A percentile compares a stretch with the other conserved stretches of the same genome.
Conservation (phyloP, 2,113 vertebrate genomes). For the Alaudala cheleensis region DNA sequence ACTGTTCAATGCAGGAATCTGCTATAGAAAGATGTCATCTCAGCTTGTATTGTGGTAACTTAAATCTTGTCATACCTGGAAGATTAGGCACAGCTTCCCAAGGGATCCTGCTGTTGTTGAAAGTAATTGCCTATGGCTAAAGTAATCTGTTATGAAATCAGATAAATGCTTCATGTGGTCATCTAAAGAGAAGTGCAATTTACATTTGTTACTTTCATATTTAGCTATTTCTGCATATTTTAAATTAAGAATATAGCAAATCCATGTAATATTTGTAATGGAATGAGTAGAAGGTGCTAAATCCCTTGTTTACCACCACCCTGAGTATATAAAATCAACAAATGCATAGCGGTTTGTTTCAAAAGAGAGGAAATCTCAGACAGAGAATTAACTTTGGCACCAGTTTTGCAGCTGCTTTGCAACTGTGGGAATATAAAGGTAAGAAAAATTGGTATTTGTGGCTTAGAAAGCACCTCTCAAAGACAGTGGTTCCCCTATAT, state of each 20-base stretch:
- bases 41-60: background rate
- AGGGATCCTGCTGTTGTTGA: background rate
- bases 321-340: background rate
- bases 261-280: background rate
- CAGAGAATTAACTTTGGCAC: background rate
- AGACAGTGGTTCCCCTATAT: background rate
- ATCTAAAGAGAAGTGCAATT: background rate
- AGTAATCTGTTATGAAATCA: background rate
- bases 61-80: background rate
- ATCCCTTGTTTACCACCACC: background rate
- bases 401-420: background rate
- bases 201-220: background rate
- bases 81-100: background rate
- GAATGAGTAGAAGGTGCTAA: background rate
- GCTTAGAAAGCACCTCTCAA: background rate
- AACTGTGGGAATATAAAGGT: background rate
- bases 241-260: background rate
- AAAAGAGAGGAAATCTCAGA: background rate
- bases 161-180: background rate
- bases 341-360: background rate
- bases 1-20: background rate
- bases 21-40: background rate
- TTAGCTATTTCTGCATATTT: background rate
- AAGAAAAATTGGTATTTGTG: background rate
- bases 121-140: conserved; percentile 1